These are phyloP conservation scores for Piscicola geometra DNA, from an alignment of 2,888 invertebrate species.

Conservation along the genomic window DNA sequence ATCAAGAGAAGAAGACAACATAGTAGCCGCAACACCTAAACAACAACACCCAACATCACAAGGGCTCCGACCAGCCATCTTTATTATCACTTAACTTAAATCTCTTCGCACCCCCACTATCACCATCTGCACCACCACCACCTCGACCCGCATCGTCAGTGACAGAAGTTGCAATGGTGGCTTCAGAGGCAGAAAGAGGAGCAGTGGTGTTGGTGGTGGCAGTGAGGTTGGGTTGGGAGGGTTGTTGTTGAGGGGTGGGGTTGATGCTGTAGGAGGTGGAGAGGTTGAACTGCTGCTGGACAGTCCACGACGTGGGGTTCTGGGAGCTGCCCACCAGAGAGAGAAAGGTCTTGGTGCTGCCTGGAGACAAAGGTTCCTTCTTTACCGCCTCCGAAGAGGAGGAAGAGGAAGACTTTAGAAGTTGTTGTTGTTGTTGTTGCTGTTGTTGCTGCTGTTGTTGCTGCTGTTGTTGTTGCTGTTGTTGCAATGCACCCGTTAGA, in stretches of 20 bases:
- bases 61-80: neutral
- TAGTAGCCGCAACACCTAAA: no score
- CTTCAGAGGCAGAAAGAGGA: no score
- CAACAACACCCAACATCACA: no score
- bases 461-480: neutral
- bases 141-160: neutral
- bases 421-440: neutral
- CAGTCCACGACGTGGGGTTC: neutral
- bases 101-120: neutral
- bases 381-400: conserved; percentile 17
- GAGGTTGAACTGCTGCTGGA: neutral
- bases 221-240: neutral
- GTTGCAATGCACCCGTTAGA: conserved; percentile 28
- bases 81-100: neutral
- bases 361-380: conserved; percentile 28
- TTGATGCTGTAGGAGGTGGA: neutral
- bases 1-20: no score
- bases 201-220: neutral
- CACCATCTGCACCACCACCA: neutral
- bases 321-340: conserved; percentile 2
- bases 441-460: neutral
- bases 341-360: conserved; percentile 21
- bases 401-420: no score
- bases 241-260: neutral
- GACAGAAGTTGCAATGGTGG: no score